Percentiles rank a stretch among this genome's conserved stretches.
Conservation (phyloP, 2,797 vertebrate species). For the Passerculus sandwichensis region DNA sequence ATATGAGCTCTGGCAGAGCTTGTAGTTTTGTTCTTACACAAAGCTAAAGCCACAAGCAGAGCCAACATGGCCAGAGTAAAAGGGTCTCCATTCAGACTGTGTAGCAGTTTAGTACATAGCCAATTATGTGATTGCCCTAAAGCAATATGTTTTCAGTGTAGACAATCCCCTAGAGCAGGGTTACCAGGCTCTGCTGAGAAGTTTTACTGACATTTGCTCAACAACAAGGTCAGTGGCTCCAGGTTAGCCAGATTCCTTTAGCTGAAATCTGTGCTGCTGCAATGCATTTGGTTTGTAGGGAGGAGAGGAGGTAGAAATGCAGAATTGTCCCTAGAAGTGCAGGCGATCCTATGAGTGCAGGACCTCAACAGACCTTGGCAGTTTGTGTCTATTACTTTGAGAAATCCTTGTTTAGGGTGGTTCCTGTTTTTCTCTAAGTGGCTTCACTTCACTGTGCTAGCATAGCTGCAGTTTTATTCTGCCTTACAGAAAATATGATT, state of each 20-base stretch:
- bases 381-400: neutral
- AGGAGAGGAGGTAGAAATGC: neutral
- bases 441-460: neutral
- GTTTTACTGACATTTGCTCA: neutral
- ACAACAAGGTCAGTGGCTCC: neutral
- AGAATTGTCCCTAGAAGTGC: neutral
- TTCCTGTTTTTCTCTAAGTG: neutral
- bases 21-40: neutral
- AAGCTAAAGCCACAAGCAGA: neutral
- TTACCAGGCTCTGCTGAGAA: neutral
- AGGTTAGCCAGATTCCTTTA: neutral
- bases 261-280: neutral
- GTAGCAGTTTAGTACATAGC: neutral
- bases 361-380: neutral
- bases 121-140: neutral
- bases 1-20: neutral
- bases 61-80: neutral
- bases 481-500: neutral
- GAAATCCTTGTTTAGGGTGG: neutral
- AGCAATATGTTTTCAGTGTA: neutral
- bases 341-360: neutral
- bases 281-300: fast-evolving
- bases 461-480: neutral
- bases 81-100: neutral
- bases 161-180: neutral